These are phyloP conservation scores for Cepaea hortensis DNA, from an alignment of 2,888 invertebrate species.

Conservation along the genomic window DNA sequence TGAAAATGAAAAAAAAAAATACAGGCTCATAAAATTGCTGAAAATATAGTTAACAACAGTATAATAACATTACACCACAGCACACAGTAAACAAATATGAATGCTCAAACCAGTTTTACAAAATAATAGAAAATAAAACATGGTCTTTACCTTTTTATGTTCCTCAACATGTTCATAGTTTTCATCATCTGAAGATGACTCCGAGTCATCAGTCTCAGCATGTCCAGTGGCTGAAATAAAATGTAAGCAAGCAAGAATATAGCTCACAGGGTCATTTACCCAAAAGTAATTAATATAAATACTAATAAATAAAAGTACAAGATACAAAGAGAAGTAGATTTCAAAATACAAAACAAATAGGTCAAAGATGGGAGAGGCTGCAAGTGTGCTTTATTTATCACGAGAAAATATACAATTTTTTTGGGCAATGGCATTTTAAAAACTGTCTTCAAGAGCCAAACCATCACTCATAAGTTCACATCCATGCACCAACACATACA, in stretches of 20 bases:
- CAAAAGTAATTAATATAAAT: background rate
- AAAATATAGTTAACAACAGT: too few species aligned
- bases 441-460: too few species aligned
- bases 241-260: too few species aligned
- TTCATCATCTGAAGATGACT: conserved; percentile 50
- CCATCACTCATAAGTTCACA: too few species aligned
- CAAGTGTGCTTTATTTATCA: background rate
- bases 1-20: too few species aligned
- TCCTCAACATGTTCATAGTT: conserved; percentile 47
- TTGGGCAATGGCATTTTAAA: too few species aligned
- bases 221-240: conserved; percentile 61
- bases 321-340: background rate
- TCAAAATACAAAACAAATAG: background rate
- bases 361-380: background rate
- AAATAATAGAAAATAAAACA: background rate
- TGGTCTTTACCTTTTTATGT: conserved; percentile 42
- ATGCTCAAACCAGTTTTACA: background rate
- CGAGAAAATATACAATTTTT: background rate
- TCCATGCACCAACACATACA: too few species aligned
- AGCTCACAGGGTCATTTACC: background rate
- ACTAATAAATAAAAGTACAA: background rate
- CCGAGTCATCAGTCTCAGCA: conserved; percentile 65
- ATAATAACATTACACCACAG: too few species aligned
- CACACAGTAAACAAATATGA: too few species aligned
- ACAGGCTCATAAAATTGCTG: too few species aligned